Base-by-base conservation (phyloP, 2,797 vertebrate genomes). In the Perodicticus potto region DNA sequence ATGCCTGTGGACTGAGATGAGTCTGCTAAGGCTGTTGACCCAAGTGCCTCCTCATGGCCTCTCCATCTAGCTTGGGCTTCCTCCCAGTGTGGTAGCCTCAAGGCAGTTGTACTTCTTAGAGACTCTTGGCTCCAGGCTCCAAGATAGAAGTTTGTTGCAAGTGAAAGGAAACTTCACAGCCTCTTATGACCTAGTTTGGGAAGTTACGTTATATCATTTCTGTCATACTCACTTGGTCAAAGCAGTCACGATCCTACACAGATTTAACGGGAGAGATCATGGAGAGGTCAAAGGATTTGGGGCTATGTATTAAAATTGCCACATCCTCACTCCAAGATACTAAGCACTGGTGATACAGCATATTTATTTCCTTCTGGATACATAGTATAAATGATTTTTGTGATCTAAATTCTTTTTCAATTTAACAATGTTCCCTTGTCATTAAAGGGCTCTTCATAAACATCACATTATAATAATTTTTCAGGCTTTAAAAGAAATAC, bases 381-480 rank as follows among this genome's bases (percentile, higher is more conserved):
- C 49, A 34, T 40, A 4, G 2, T 9, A 32, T 11, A 77, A 34
- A 72, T 6, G 2, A 69, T 67, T 91, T 67, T 59, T 32, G 1
- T 80, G 23, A 69, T 37, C 40, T 67, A 59, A 78, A 84, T 78
- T 74, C 57, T 72, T 78, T 83, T 93, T 93, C 67, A 63, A 25
- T 61, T 80, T 80, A 88, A 43, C 29, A 12, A 20, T 83, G 0
- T 82, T 84, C n/a, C 37, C 74, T 81, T 89, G 69, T 70, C 61
- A 61, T 55, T 59, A 73, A 73, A 92, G 76, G 76, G 76, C 22
- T 61, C 57, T 74, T 96, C 55, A 45, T 78, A 59, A 37, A 84
- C 13, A 29, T 25, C 27, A 37, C 49, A 81, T 61, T 65, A 22
- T 61, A 40, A 73, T 73, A 83, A 20, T 55, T 29, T 53, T 76